Percentiles rank a stretch among this genome's conserved stretches.
Conservation (phyloP, 2,888 invertebrate genomes). For the Dasypolia templi region DNA sequence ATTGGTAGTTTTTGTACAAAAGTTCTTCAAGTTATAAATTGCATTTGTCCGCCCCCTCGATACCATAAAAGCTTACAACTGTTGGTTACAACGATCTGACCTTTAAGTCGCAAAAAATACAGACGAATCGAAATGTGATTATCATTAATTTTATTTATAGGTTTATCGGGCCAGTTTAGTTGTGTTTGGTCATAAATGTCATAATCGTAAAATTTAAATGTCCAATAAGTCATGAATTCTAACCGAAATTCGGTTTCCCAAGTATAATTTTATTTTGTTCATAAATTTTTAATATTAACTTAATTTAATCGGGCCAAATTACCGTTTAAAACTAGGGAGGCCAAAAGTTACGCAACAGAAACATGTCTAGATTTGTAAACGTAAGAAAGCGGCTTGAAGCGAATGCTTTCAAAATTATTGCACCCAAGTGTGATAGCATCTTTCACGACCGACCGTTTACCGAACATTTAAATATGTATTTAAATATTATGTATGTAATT, state of each 20-base stretch:
- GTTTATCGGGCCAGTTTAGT: constrained; percentile 64
- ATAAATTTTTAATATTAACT: constrained; percentile 45
- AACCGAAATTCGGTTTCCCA: constrained; percentile 49
- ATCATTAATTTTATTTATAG: constrained; percentile 66
- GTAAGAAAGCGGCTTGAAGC: constrained; percentile 57
- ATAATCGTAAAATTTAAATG: constrained; percentile 72
- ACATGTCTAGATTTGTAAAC: constrained; percentile 38
- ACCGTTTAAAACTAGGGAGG: constrained; percentile 50
- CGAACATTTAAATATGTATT: constrained; percentile 59
- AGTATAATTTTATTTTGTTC: constrained; percentile 54
- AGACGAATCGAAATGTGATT: constrained; percentile 56
- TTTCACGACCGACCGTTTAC: constrained; percentile 65
- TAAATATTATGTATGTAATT: constrained; percentile 65
- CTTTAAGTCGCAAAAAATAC: constrained; percentile 56
- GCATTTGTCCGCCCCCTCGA: constrained; percentile 41
- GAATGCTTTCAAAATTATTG: constrained; percentile 69
- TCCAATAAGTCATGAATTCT: constrained; percentile 66
- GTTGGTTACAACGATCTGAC: constrained; percentile 50
- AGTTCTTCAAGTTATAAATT: constrained; percentile 51
- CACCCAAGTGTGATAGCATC: constrained; percentile 71
- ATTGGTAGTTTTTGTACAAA: constrained; percentile 57
- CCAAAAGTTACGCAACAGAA: constrained; percentile 38
- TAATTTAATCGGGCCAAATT: too few relatives aligned
- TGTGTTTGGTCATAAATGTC: constrained; percentile 65
- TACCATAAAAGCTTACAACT: constrained; percentile 43